Base-by-base conservation (phyloP, 2,797 vertebrate genomes). In the Chromis chromis region DNA sequence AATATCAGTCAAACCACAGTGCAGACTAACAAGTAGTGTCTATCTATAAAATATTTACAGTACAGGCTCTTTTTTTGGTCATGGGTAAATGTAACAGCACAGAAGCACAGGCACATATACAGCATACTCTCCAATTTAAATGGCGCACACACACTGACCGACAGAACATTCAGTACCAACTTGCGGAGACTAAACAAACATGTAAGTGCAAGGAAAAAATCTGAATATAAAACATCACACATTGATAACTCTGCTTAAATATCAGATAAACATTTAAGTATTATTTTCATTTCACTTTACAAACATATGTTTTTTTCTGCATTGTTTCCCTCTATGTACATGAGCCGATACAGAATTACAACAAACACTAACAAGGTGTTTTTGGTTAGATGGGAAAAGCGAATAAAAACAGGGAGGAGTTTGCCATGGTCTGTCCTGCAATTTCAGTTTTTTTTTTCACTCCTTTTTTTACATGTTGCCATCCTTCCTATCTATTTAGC, bases 191-290 rank as follows among this genome's bases (percentile, higher is more conserved):
- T 89, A 56, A 94, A 88, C 72, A 63, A 81, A 90, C 90, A 95
- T 84, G 88, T 95, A 97, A 97, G 97, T 97, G 96, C 96, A 97
- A 96, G 93, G 92, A 90, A 70, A 67, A 94, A 95, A 92, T 93
- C 93, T 95, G 91, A 92, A 94, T 95, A 96, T 92, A 96, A 97
- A 97, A 96, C 93, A 92, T 87, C 92, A 94, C 94, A 95, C 94
- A 92, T 86, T 91, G 91, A 92, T 92, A 78, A 90, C 93, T 92
- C 93, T 93, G 91, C 92, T 97, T 98, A 97, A 97, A 98, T 96
- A 97, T 93, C 92, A 94, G 91, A 95, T 94, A 95, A 94, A 95
- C 94, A 96, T 95, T 95, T 94, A 96, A 95, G 95, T 95, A 95
- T 94, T 92, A 93, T 82, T 92, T 90, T 78, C 53, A 79, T 81